A percentile compares a stretch with the other conserved stretches of the same genome.
Conservation (phyloP, 2,888 invertebrate species). For the Sialis lutaria region DNA sequence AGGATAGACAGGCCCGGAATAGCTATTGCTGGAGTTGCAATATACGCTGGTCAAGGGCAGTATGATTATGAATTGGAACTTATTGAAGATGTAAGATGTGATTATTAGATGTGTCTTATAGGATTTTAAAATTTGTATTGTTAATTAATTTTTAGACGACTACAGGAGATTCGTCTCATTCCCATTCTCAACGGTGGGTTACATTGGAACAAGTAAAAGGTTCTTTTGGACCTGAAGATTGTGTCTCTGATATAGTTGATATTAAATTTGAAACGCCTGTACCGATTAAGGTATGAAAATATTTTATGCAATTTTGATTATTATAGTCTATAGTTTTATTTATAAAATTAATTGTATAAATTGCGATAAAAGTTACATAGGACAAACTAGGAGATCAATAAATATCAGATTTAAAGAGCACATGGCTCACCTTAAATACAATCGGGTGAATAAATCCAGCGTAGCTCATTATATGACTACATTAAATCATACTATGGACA, state of each 20-base stretch:
- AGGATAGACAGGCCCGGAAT: conserved; percentile 82
- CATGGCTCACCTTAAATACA: too few species aligned
- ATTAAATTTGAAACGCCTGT: conserved; percentile 82
- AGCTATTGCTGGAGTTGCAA: conserved; percentile 72
- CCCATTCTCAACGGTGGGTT: conserved; percentile 68
- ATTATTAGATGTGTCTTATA: not conserved
- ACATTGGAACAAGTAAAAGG: conserved; percentile 73
- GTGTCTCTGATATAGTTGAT: conserved; percentile 75
- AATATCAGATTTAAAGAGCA: too few species aligned
- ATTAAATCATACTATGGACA: too few species aligned
- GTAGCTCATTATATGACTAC: too few species aligned
- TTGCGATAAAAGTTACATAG: too few species aligned
- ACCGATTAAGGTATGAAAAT: conserved; percentile 49
- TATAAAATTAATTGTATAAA: too few species aligned
- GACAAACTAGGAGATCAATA: too few species aligned
- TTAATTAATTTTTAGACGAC: conserved; percentile 21
- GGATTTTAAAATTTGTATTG: conserved; percentile 2
- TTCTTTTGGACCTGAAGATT: conserved; percentile 66
- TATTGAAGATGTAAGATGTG: conserved; percentile 50
- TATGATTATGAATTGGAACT: conserved; percentile 87
- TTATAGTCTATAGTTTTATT: too few species aligned
- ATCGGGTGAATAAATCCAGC: too few species aligned
- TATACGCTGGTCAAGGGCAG: conserved; percentile 76
- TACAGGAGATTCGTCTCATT: conserved; percentile 30
- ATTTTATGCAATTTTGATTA: conserved; percentile 1